These are phyloP conservation scores for human (Homo sapiens) DNA, from an alignment of 2,113 vertebrate species.

Conservation along the genomic window DNA sequence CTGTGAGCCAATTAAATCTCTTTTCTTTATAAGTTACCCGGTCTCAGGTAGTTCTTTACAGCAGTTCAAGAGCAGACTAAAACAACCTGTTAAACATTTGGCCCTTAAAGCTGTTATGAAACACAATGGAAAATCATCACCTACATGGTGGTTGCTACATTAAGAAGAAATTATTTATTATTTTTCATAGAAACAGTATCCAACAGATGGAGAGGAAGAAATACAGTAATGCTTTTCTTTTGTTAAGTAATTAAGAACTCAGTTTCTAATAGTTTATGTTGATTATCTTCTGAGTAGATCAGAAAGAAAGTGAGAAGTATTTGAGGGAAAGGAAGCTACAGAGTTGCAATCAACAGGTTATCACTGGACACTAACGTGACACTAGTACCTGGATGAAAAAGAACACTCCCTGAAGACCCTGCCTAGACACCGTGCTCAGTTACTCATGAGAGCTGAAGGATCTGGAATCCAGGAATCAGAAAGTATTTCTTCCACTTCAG, in stretches of 20 bases:
- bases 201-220: not conserved
- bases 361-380: not conserved
- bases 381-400: not conserved
- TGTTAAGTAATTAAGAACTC: not conserved
- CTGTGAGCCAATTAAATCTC: too few species aligned
- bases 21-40: too few species aligned
- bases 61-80: too few species aligned
- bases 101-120: not conserved
- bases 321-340: not conserved
- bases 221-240: not conserved
- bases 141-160: not conserved
- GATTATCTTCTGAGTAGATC: not conserved
- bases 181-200: not conserved
- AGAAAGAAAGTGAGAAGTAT: slow-evolving; percentile 9
- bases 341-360: not conserved
- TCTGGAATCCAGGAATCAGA: not conserved
- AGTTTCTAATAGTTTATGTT: not conserved
- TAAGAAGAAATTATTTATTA: slow-evolving; percentile 10
- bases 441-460: not conserved
- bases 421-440: not conserved
- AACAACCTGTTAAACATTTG: not conserved
- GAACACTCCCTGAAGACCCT: not conserved
- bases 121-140: not conserved
- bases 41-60: too few species aligned
- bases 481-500: not conserved